Conservation (phyloP, 2,113 vertebrate genomes). For the Sisor rabdophorus region DNA sequence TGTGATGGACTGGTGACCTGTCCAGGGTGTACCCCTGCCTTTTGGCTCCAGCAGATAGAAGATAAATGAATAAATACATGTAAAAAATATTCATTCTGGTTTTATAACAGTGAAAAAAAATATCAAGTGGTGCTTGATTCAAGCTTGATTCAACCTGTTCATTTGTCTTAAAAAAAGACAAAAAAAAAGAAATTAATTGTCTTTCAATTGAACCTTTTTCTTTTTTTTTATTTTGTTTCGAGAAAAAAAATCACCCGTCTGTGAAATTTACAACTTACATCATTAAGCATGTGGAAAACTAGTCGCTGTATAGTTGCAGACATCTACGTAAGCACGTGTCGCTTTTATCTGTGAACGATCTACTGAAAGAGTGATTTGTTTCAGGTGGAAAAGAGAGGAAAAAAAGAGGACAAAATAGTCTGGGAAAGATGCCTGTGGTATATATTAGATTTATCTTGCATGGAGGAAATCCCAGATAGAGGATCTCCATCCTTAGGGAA, state of each 20-base stretch:
- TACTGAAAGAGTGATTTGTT: constrained; percentile 9
- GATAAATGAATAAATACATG: too few relatives aligned
- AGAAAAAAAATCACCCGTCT: neutral
- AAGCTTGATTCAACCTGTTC: too few relatives aligned
- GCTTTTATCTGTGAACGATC: neutral
- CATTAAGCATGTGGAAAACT: constrained; percentile 36
- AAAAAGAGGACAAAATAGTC: constrained; percentile 11
- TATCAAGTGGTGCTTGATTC: too few relatives aligned
- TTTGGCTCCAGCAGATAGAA: too few relatives aligned
- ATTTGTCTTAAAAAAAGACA: too few relatives aligned
- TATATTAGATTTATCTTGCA: constrained; percentile 46
- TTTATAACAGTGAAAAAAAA: too few relatives aligned
- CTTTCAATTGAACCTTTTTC: neutral
- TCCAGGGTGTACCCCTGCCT: too few relatives aligned
- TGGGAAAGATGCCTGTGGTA: constrained; percentile 21
- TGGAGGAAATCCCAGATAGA: constrained; percentile 57
- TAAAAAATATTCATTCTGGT: too few relatives aligned
- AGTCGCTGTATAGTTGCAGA: too few relatives aligned
- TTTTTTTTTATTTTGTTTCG: neutral
- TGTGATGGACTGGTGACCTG: too few relatives aligned
- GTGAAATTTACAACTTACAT: neutral
- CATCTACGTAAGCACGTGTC: constrained; percentile 10
- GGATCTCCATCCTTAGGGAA: constrained; percentile 43
- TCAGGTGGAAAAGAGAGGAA: neutral
- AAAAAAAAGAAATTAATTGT: too few relatives aligned